phyloP scores from a whole-genome alignment of 2,113 vertebrate species.

The Carassius auratus region DNA sequence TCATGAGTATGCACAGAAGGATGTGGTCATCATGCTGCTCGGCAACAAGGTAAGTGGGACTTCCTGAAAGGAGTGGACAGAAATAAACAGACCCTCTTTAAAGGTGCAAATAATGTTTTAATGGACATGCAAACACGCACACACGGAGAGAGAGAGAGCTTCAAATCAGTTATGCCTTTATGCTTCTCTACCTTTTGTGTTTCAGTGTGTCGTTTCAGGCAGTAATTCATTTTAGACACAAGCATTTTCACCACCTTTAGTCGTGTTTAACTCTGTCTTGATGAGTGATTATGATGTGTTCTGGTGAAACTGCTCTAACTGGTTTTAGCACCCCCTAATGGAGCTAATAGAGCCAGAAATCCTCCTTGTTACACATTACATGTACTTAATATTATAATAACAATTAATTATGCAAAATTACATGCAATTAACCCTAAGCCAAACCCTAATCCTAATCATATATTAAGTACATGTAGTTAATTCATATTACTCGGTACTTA shows the following conservation, averaged over 20 bases:
- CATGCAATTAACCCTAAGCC: no score
- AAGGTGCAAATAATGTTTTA: not conserved
- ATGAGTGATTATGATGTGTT: not conserved
- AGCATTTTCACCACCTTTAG: not conserved
- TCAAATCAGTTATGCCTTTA: not conserved
- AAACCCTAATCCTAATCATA: no score
- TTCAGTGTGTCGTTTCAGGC: not conserved
- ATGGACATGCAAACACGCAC: not conserved
- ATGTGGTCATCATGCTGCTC: constrained; percentile 98
- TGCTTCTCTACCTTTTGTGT: not conserved
- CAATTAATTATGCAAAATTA: no score
- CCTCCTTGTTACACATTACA: not conserved
- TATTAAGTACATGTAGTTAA: no score
- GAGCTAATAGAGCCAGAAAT: not conserved
- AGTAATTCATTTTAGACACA: not conserved
- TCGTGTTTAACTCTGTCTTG: not conserved
- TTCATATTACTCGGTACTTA: no score
- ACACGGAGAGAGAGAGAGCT: not conserved
- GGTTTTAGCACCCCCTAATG: constrained; percentile 21
- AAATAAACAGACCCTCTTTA: constrained; percentile 46
- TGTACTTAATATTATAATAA: no score
- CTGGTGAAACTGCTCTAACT: not conserved
- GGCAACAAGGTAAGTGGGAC: constrained; percentile 89
- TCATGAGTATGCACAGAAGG: constrained; percentile 93
- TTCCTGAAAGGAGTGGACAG: constrained; percentile 67